Conservation (phyloP, 2,113 vertebrate species). For the Nesoenas mayeri region DNA sequence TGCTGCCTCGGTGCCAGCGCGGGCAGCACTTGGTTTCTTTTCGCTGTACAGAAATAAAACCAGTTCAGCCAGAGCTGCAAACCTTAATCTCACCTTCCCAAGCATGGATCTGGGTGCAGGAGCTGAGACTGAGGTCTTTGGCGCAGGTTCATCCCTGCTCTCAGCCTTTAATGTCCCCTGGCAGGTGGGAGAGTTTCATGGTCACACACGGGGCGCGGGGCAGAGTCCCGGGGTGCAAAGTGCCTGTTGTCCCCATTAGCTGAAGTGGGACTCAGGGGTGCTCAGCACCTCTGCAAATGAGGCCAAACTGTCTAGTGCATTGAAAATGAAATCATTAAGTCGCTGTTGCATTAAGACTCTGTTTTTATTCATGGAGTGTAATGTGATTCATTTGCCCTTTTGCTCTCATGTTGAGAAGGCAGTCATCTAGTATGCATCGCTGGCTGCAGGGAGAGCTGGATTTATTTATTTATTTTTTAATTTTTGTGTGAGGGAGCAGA, state of each 20-base stretch:
- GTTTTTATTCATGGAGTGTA: constrained; percentile 63
- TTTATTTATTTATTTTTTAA: not conserved
- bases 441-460: constrained; percentile 32
- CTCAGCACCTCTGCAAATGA: constrained; percentile 4
- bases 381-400: constrained; percentile 68
- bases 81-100: not conserved
- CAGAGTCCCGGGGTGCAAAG: not conserved
- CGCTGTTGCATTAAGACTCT: constrained; percentile 8
- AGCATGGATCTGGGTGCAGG: fast-evolving
- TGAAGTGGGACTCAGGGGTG: not conserved
- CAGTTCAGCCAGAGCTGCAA: not conserved
- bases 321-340: constrained; percentile 38
- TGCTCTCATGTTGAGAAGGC: constrained; percentile 50
- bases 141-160: not conserved
- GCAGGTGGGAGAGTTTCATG: not conserved
- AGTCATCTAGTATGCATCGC: constrained; percentile 43
- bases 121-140: not conserved
- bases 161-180: not conserved
- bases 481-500: not conserved
- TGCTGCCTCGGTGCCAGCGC: too few relatives aligned
- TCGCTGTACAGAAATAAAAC: not conserved
- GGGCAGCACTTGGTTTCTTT: too few relatives aligned
- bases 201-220: fast-evolving
- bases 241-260: not conserved
- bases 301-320: not conserved